A percentile compares a stretch with the other conserved stretches of the same genome.
These are phyloP conservation scores for Python bivittatus DNA, from an alignment of 2,113 vertebrate species.

Conservation along the genomic window DNA sequence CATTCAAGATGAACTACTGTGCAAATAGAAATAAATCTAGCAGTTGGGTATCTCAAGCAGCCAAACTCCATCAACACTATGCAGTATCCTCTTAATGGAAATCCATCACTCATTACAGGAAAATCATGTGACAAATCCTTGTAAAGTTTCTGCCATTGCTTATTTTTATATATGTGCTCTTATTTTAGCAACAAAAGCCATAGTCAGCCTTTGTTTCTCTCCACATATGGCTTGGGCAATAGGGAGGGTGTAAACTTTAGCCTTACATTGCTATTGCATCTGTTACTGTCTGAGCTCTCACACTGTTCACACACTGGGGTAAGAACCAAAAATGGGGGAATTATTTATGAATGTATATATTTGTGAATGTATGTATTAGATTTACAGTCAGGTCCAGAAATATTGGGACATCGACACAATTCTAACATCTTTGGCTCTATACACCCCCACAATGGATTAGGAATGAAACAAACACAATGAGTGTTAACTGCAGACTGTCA, in stretches of 20 bases:
- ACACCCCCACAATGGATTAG: too few species aligned
- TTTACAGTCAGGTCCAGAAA: too few species aligned
- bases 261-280: neutral
- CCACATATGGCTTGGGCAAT: too few species aligned
- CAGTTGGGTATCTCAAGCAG: neutral
- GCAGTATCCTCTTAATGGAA: neutral
- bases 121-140: neutral
- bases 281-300: neutral
- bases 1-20: neutral
- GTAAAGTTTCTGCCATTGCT: neutral
- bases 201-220: neutral
- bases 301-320: neutral
- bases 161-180: neutral
- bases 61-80: neutral
- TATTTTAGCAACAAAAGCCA: neutral
- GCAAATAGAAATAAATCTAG: neutral
- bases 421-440: too few species aligned
- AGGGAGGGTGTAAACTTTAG: neutral
- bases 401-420: too few species aligned
- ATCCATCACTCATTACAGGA: neutral
- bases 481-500: too few species aligned
- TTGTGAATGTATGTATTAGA: too few species aligned
- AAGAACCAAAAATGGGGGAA: neutral
- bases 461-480: too few species aligned
- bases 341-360: neutral